Conservation (phyloP, 2,888 invertebrate species). For the Spodoptera picta region DNA sequence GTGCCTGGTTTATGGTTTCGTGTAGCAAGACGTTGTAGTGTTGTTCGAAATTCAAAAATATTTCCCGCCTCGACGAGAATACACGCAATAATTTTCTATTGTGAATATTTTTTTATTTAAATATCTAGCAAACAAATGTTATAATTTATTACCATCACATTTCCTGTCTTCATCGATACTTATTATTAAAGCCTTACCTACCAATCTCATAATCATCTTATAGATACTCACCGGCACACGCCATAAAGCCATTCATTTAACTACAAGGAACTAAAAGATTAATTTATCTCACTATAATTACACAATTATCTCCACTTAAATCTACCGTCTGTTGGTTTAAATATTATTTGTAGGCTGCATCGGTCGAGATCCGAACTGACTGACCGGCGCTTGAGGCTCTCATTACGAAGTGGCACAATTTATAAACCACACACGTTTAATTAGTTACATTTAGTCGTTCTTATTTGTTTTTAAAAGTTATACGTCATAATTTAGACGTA, state of each 20-base stretch:
- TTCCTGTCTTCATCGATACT: neutral
- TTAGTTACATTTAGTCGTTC: neutral
- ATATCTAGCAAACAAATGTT: neutral
- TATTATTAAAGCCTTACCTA: too few relatives aligned
- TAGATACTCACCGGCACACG: neutral
- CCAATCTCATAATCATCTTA: neutral
- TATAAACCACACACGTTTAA: conserved; percentile 24
- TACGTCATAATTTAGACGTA: too few relatives aligned
- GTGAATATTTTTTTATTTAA: neutral
- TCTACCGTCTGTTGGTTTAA: conserved; percentile 35
- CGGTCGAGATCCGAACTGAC: conserved; percentile 38
- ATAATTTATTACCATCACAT: too few relatives aligned
- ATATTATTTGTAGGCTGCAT: conserved; percentile 42
- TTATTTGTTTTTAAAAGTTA: conserved; percentile 5
- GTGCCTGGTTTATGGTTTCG: conserved; percentile 65
- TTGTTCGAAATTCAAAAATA: conserved; percentile 56
- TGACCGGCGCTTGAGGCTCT: conserved; percentile 46
- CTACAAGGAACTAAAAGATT: conserved; percentile 40
- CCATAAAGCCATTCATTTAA: conserved; percentile 9
- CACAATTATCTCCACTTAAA: conserved; percentile 46
- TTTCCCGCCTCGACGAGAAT: conserved; percentile 2
- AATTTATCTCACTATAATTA: conserved; percentile 51
- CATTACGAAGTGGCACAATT: conserved; percentile 34
- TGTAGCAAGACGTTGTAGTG: conserved; percentile 53
- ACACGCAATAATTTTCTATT: neutral